Percentiles rank a stretch among this genome's conserved stretches.
Conservation (phyloP, 2,113 vertebrate species). For the Barnardius zonarius region DNA sequence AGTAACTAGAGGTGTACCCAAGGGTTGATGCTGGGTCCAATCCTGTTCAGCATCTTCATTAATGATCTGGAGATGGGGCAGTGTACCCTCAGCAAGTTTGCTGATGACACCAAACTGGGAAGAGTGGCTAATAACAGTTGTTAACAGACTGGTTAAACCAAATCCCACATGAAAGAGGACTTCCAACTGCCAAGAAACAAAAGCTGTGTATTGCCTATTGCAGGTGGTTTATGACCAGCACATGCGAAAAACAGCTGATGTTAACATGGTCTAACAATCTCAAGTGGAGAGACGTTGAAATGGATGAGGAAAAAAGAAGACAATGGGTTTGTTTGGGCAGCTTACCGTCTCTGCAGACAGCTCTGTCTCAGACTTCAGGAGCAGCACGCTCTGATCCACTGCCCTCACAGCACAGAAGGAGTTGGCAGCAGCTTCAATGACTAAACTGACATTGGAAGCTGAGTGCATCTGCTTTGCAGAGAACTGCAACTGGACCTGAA, state of each 20-base stretch:
- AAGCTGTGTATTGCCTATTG: neutral
- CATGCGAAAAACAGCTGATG: neutral
- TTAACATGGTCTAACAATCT: neutral
- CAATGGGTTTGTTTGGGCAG: neutral
- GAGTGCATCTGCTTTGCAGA: constrained; percentile 68
- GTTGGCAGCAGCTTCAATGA: constrained; percentile 73
- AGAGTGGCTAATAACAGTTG: neutral
- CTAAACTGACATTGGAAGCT: constrained; percentile 66
- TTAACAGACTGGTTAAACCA: neutral
- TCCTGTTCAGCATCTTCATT: neutral
- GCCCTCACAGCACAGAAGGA: constrained; percentile 84
- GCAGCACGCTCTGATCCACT: constrained; percentile 81
- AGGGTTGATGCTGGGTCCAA: neutral
- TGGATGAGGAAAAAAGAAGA: neutral
- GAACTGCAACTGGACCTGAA: constrained; percentile 82
- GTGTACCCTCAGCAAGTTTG: neutral
- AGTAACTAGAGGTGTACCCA: neutral
- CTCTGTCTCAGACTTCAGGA: constrained; percentile 68
- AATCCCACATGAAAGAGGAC: neutral
- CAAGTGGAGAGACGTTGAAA: neutral
- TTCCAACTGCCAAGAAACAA: neutral
- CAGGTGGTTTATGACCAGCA: neutral
- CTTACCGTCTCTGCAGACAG: constrained; percentile 48
- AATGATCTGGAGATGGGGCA: neutral
- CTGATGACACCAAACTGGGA: neutral